phyloP scores from a whole-genome alignment of 2,797 vertebrate species.

The Molossus molossus region DNA sequence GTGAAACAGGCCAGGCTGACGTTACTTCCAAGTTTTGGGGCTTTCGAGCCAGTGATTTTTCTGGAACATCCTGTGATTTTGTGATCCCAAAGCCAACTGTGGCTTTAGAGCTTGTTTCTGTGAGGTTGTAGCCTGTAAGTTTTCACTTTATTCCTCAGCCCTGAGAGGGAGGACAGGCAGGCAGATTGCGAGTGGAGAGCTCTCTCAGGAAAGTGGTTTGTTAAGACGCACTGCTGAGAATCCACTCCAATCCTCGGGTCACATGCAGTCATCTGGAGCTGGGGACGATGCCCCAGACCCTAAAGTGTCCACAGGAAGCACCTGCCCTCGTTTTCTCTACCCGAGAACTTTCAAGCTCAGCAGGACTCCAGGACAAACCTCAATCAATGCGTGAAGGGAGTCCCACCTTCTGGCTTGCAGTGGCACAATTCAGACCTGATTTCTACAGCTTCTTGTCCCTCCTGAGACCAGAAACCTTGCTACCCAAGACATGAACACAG shows the following conservation, averaged over 20 bases:
- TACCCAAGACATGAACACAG: not conserved
- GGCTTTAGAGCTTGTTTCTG: not conserved
- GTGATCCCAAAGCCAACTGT: not conserved
- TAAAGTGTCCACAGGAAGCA: not conserved
- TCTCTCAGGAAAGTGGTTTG: not conserved
- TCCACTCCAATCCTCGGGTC: not conserved
- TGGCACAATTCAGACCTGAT: not conserved
- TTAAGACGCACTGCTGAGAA: not conserved
- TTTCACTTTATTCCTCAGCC: not conserved
- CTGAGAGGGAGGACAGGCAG: not conserved
- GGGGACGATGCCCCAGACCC: not conserved
- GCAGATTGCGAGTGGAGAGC: not conserved
- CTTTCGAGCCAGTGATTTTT: slow-evolving; percentile 5
- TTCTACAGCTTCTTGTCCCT: not conserved
- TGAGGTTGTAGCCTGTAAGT: not conserved
- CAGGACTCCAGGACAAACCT: not conserved
- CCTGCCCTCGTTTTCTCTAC: not conserved
- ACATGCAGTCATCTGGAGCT: not conserved
- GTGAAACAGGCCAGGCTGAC: not conserved
- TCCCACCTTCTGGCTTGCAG: not conserved
- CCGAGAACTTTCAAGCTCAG: not conserved
- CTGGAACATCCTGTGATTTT: not conserved
- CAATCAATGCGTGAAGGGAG: not conserved
- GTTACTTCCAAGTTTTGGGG: not conserved
- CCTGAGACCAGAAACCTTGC: not conserved